phyloP scores from a whole-genome alignment of 2,888 invertebrate genomes.

The Polylopha cassiicola region DNA sequence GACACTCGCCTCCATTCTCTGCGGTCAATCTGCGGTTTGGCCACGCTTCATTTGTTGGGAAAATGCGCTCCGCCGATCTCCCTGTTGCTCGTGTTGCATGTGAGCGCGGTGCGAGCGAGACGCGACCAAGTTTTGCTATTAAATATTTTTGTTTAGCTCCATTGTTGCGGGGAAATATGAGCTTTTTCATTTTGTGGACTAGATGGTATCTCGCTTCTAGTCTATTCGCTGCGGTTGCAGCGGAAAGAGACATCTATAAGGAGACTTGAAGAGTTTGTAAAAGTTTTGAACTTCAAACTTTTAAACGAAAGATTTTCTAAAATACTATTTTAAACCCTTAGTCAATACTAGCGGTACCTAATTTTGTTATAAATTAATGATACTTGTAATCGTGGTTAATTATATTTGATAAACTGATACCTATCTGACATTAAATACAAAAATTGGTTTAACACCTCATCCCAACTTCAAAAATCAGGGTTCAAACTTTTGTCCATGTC shows the following conservation, averaged over 20 bases:
- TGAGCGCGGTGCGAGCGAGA: constrained; percentile 46
- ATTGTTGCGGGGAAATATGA: constrained; percentile 71
- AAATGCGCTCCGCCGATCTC: constrained; percentile 62
- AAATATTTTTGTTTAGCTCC: constrained; percentile 72
- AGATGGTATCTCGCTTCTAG: constrained; percentile 46
- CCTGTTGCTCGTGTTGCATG: constrained; percentile 39
- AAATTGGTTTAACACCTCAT: too few species aligned
- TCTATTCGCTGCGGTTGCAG: constrained; percentile 37
- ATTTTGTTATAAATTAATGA: constrained; percentile 38
- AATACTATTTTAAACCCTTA: too few species aligned
- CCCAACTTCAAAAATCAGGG: too few species aligned
- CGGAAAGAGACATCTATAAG: constrained; percentile 45
- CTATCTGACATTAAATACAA: too few species aligned
- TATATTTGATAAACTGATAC: too few species aligned
- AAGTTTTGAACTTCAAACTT: too few species aligned
- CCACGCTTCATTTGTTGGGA: constrained; percentile 78
- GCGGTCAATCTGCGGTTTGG: constrained; percentile 78
- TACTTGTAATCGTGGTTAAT: constrained; percentile 40
- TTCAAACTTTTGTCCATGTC: too few species aligned
- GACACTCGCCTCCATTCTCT: constrained; percentile 77
- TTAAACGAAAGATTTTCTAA: too few species aligned
- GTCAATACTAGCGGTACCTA: too few species aligned
- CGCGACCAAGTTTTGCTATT: constrained; percentile 62
- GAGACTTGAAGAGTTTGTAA: too few species aligned
- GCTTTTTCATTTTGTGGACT: constrained; percentile 62